Evolutionary conservation across 2,113 vertebrate genomes (phyloP).

Genomic region (Heptranchias perlo): DNA sequence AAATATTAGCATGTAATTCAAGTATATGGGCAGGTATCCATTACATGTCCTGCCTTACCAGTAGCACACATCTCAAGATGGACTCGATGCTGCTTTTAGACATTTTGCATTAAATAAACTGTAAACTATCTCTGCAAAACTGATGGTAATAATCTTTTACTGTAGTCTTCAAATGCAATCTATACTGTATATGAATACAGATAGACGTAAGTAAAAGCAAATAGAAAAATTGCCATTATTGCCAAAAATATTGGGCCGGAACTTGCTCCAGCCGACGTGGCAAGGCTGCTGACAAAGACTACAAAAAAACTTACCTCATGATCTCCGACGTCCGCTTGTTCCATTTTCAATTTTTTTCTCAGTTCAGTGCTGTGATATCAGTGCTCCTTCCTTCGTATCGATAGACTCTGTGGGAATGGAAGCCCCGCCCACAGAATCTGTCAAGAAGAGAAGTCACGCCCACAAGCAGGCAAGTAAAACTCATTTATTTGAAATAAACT

Average conservation of each 20-base stretch:
- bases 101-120: not conserved
- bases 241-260: not conserved
- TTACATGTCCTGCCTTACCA: not conserved
- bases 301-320: too few species aligned
- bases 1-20: conserved; percentile 4
- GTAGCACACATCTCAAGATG: not conserved
- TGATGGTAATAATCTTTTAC: not conserved
- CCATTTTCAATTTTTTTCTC: too few species aligned
- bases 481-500: too few species aligned
- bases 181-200: not conserved
- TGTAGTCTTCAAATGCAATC: not conserved
- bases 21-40: not conserved
- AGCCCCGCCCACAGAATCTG: too few species aligned
- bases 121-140: not conserved
- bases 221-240: not conserved
- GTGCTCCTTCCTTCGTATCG: too few species aligned
- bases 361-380: too few species aligned
- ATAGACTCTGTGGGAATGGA: too few species aligned
- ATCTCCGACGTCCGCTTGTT: too few species aligned
- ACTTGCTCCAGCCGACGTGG: too few species aligned
- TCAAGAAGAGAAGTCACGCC: too few species aligned
- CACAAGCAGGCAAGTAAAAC: too few species aligned
- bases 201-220: not conserved
- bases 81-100: not conserved
- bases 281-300: too few species aligned